Percentiles rank a stretch among this genome's conserved stretches.
These are phyloP conservation scores for Bostrychus sinensis DNA, from an alignment of 2,113 vertebrate species.

Conservation along the genomic window DNA sequence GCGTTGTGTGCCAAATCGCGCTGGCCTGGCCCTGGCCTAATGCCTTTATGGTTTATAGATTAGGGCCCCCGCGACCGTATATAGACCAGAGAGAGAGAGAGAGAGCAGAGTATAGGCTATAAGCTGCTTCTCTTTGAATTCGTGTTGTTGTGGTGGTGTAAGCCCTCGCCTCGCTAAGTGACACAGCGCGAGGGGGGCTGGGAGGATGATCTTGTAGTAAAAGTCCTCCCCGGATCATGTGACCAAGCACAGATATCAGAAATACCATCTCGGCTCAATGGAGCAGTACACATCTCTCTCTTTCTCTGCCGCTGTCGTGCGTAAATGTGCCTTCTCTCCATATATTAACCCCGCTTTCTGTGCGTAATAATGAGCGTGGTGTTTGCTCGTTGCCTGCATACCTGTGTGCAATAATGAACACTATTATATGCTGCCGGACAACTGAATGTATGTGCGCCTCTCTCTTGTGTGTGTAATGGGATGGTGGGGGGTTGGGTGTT, in stretches of 20 bases:
- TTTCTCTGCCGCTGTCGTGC: conserved; percentile 11
- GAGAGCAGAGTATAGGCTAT: conserved; percentile 4
- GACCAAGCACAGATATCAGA: conserved; percentile 66
- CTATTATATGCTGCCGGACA: conserved; percentile 57
- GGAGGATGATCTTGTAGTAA: conserved; percentile 71
- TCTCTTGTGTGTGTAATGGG: conserved; percentile 46
- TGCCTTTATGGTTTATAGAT: conserved; percentile 64
- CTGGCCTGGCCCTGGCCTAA: conserved; percentile 30
- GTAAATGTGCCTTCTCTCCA: conserved; percentile 1
- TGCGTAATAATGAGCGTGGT: conserved; percentile 31
- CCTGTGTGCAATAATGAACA: conserved; percentile 35
- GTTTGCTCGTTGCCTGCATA: conserved; percentile 39
- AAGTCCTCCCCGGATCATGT: conserved; percentile 71
- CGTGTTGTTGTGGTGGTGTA: conserved; percentile 61
- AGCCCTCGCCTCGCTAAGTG: conserved; percentile 66
- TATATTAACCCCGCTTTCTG: conserved; percentile 3
- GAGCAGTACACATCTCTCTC: conserved; percentile 27
- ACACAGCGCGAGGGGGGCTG: conserved; percentile 49
- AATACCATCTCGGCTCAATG: conserved; percentile 70
- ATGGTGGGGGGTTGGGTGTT: conserved; percentile 67
- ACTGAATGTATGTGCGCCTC: conserved; percentile 33
- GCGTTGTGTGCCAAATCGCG: conserved; percentile 30
- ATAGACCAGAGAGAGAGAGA: no score
- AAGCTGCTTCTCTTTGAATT: conserved; percentile 63
- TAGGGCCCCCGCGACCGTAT: conserved; percentile 17